Base-by-base conservation (phyloP, 2,113 vertebrate species). In the Monarcha castaneiventris region DNA sequence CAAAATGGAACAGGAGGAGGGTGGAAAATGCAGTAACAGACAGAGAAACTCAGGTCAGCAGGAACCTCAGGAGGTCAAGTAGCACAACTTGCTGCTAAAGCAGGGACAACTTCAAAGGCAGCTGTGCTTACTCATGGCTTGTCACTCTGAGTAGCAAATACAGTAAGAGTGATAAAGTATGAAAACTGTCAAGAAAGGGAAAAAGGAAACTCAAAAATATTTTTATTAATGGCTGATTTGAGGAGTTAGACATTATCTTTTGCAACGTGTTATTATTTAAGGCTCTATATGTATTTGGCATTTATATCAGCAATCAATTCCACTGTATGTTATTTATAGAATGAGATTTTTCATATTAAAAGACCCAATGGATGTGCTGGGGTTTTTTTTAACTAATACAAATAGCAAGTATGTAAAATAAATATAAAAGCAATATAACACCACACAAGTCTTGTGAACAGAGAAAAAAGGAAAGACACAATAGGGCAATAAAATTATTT, bases 331-430 rank as follows among this genome's bases (percentile, higher is more conserved):
- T 55, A 54, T 68, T 72, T 56, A 56, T 3, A 67, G 6, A 22
- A 52, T 27, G 7, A 58, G 6, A 27, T n/a, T 84, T 56, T 71
- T 39, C 5, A 43, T 12, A 46, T 25, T 13, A 29, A 68, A 62
- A 55, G n/a, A 5, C 9, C 32, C 6, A 19, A 33, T 1, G 79
- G 2, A 18, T 7, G 29, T 41, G 13, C 33, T 39, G 8, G 1
- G 6, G 4, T 56, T 78, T 33, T 30, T 39, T 37, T 32, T 48
- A 51, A 67, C 44, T 49, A 48, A 81, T 44, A 84, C 21, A 81
- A 76, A 46, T 27, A 56, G 3, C 3, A 76, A 46, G 11, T 16
- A 21, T 22, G 16, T 10, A 87, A 80, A 79, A 74, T 43, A 83
- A 72, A 63, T 69, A 62, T 29, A 56, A 72, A 64, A 73, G 2